Evolutionary conservation across 1,140 invertebrate species (phyloP).

Genomic region (Lucilia cuprina): DNA sequence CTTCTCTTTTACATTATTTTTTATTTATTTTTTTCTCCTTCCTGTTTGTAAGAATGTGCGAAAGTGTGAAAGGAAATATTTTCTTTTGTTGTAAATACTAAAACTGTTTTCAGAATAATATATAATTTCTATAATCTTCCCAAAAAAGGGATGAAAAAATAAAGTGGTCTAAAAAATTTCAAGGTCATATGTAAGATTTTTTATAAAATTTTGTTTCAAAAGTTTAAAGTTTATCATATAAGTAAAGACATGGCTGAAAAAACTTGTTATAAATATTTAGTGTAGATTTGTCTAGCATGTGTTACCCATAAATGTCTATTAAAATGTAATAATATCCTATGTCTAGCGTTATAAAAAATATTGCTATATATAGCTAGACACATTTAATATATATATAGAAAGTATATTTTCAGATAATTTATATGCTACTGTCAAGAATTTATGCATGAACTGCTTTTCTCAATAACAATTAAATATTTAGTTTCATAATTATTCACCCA

Average conservation of each 20-base stretch:
- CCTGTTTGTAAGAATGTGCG: neutral
- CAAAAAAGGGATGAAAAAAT: too few relatives aligned
- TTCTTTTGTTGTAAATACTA: neutral
- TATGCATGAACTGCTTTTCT: neutral
- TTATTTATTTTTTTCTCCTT: neutral
- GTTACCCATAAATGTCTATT: too few relatives aligned
- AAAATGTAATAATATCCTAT: too few relatives aligned
- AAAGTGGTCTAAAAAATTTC: neutral
- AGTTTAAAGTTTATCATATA: too few relatives aligned
- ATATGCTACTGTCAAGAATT: neutral
- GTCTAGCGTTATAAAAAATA: too few relatives aligned
- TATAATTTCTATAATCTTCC: too few relatives aligned
- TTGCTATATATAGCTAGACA: neutral
- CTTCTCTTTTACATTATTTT: neutral
- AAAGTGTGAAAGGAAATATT: neutral
- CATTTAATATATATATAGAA: neutral
- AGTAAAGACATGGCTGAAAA: too few relatives aligned
- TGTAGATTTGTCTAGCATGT: too few relatives aligned
- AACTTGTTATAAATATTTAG: too few relatives aligned
- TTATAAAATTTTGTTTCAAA: neutral
- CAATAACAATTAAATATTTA: neutral
- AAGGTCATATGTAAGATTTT: neutral
- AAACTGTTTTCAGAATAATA: neutral
- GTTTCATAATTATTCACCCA: neutral
- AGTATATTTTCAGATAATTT: neutral